Evolutionary conservation across 2,888 invertebrate species (phyloP), one percentile per base, ranked within the genome.

Genomic region (Tachina grossa): DNA sequence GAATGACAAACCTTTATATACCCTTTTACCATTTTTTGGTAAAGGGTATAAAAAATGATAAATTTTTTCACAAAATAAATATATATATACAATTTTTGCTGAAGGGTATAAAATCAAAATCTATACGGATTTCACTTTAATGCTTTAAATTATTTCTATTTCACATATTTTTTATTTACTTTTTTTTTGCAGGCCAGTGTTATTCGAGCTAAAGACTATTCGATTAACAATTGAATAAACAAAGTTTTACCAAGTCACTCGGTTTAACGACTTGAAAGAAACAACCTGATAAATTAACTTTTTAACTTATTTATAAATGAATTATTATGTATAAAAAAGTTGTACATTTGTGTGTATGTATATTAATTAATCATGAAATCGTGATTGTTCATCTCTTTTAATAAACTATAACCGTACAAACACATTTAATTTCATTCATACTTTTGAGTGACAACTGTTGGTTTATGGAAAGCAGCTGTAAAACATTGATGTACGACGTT

Each of bases 321-420:
- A 65, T 43, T 57, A 16, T 41, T 59, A 13, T 19, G 63, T 31
- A 31, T 41, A 43, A 71, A 75, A 80, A 65, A 66, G 9, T n/a
- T 76, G 71, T 76, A 19, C 16, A 77, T 45, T 51, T 31, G 5
- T 31, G 31, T 31, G 6, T 6, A 31, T 31, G 6, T 6, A 31
- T 31, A 31, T 41, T n/a, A 61, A 72, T 80, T 61, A 45, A 80
- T 84, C 75, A 71, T 80, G 66, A 63, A 55, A 77, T 77, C 76
- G 80, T 80, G 59, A 72, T 57, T 55, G 53, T 41, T 57, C 11
- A 69, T 51, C 43, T 45, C 22, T 65, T 65, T 55, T 41, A 47
- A 53, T 45, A 16, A 65, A 22, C 63, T 6, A 14, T 22, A 14
- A n/a, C 22, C 47, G 47, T 47, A 55, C 45, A 76, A 45, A 57